Evolutionary conservation across 2,888 invertebrate species (phyloP).

Genomic region (Aplocera efformata): DNA sequence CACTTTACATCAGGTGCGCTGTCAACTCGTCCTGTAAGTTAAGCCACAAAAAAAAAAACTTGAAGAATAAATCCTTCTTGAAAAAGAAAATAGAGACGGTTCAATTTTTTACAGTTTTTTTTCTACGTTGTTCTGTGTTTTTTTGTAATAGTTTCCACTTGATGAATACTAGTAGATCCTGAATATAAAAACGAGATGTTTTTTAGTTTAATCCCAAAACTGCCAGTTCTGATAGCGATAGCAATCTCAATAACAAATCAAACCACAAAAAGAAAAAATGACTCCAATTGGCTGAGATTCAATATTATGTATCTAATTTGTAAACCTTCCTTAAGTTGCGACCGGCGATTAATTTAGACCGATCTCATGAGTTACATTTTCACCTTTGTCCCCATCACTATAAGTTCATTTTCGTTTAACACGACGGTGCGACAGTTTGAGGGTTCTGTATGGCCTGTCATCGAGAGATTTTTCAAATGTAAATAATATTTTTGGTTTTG

Average conservation of each 20-base stretch:
- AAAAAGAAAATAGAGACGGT: too few relatives aligned
- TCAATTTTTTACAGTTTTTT: too few relatives aligned
- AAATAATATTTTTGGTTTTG: slow-evolving; percentile 58
- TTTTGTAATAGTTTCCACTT: too few relatives aligned
- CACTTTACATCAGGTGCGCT: too few relatives aligned
- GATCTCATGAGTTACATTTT: slow-evolving; percentile 52
- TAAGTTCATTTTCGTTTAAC: slow-evolving; percentile 24
- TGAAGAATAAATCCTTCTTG: too few relatives aligned
- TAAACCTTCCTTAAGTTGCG: slow-evolving; percentile 56
- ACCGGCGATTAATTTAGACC: slow-evolving; percentile 66
- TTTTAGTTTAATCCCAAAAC: background rate
- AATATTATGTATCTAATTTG: slow-evolving; percentile 73
- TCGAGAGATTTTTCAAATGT: slow-evolving; percentile 64
- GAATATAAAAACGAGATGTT: too few relatives aligned
- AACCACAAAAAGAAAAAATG: slow-evolving; percentile 41
- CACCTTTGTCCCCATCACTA: slow-evolving; percentile 7
- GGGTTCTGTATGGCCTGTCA: slow-evolving; percentile 55
- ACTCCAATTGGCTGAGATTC: slow-evolving; percentile 50
- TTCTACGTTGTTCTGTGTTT: too few relatives aligned
- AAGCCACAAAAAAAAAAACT: too few relatives aligned
- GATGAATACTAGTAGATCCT: too few relatives aligned
- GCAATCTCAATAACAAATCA: slow-evolving; percentile 34
- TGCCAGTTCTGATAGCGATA: slow-evolving; percentile 11
- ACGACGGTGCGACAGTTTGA: slow-evolving; percentile 14
- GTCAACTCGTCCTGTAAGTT: too few relatives aligned